These are phyloP conservation scores for Australoheros scitulus DNA, from an alignment of 2,113 vertebrate genomes.

Conservation along the genomic window DNA sequence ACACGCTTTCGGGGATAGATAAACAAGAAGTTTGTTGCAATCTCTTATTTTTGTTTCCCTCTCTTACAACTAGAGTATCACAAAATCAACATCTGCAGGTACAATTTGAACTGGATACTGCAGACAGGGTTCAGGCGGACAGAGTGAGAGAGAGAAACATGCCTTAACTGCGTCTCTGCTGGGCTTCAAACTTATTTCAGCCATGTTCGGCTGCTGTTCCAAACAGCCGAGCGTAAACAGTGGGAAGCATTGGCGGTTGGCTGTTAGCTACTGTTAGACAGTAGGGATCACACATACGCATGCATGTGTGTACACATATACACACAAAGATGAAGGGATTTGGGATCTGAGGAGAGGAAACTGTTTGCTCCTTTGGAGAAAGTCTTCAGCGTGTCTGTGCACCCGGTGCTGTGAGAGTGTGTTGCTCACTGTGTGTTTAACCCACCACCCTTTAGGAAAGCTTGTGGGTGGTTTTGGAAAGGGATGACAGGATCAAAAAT, in stretches of 20 bases:
- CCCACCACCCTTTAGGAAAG: conserved; percentile 36
- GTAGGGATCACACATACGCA: conserved; percentile 17
- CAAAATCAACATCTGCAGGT: conserved; percentile 36
- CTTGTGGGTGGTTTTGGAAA: conserved; percentile 56
- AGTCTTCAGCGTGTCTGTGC: conserved; percentile 17
- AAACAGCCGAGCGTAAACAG: conserved; percentile 35
- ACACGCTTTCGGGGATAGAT: background rate
- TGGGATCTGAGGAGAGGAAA: conserved; percentile 42
- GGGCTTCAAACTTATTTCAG: conserved; percentile 50
- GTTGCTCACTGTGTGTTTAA: conserved; percentile 54
- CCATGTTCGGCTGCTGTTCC: conserved; percentile 34
- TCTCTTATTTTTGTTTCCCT: conserved; percentile 16
- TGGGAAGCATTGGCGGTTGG: conserved; percentile 16
- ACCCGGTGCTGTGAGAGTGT: conserved; percentile 9
- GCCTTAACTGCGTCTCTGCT: conserved; percentile 50
- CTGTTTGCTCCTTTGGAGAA: conserved; percentile 45
- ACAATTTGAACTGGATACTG: conserved; percentile 13
- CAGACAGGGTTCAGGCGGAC: conserved; percentile 11
- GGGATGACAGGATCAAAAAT: conserved; percentile 63
- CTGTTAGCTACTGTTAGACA: conserved; percentile 41
- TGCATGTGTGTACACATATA: background rate
- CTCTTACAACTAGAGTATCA: conserved; percentile 17
- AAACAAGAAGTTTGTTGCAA: conserved; percentile 16
- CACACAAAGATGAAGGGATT: conserved; percentile 49
- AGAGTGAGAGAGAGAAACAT: conserved; percentile 23